Evolutionary conservation across 2,797 vertebrate species (phyloP).

Genomic region (Channallabes apus): DNA sequence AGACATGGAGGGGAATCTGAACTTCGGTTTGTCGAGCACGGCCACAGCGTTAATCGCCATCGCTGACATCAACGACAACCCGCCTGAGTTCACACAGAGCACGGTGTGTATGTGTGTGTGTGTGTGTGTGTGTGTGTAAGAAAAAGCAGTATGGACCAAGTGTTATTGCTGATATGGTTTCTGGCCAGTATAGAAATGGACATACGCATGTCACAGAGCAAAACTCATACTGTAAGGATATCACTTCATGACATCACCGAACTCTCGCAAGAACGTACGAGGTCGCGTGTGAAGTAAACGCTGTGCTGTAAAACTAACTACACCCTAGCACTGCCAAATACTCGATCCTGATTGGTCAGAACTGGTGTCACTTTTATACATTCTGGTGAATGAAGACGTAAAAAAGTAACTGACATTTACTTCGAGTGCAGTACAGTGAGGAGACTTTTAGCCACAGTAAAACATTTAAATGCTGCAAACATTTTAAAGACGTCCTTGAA

Average conservation of each 20-base stretch:
- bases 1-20: conserved; percentile 94
- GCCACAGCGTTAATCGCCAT: conserved; percentile 91
- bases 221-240: neutral
- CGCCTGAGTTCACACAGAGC: conserved; percentile 60
- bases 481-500: too few relatives aligned
- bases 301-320: neutral
- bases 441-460: too few relatives aligned
- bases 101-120: conserved; percentile 70
- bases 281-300: neutral
- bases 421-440: too few relatives aligned
- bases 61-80: conserved; percentile 94
- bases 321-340: too few relatives aligned
- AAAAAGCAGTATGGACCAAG: neutral
- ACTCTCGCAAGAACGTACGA: neutral
- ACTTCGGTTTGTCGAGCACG: conserved; percentile 93
- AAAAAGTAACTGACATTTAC: too few relatives aligned
- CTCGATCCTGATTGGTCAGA: too few relatives aligned
- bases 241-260: neutral
- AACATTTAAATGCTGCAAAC: too few relatives aligned
- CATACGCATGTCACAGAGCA: neutral
- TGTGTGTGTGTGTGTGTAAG: conserved; percentile 3
- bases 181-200: neutral
- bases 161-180: neutral
- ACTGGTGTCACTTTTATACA: too few relatives aligned
- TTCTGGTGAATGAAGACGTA: too few relatives aligned